Base-by-base conservation (phyloP, 53 echinoderm and acorn worm species). In the Henricia sp. region DNA sequence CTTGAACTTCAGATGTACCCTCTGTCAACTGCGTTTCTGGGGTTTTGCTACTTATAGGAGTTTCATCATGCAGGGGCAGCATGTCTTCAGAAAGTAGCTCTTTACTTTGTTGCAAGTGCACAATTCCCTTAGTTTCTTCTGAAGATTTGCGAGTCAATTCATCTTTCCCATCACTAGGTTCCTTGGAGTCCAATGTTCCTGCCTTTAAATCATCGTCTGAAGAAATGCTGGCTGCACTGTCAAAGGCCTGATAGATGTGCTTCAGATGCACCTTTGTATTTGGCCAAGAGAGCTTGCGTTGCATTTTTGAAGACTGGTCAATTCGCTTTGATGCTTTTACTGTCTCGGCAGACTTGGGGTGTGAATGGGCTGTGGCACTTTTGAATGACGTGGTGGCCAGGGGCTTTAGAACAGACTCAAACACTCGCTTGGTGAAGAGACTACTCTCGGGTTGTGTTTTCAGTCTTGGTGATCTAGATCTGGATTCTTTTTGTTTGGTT, bases 231-330 rank as follows among this genome's bases (percentile, higher is more conserved):
- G 14, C 70, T 3, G 39, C 14, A 64, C 28, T 11, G 35, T 63
- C 63, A 46, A 80, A 80, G 3, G 80, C 80, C 21, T 64, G 32
- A 44, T 80, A 50, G 48, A 80, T 80, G 64, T 80, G 80, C 4
- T 80, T 64, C 63, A 80, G 50, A 38, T 33, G 80, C 46, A 80
- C 80, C 33, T 80, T 80, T 28, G 63, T 35, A 19, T 28, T 21
- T 48, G 80, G 50, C 80, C 80, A 44, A 30, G 80, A 64, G 26
- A 35, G 10, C 80, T 44, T 62, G 34, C 48, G 36, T 14, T 80
- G 80, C 57, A 30, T 13, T 10, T 62, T 46, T 60, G 23, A 32
- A 16, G 37, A 24, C 50, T 44, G 80, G 21, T 80, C 73, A 52
- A 23, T n/a, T 10, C 48, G 30, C 48, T 24, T 63, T 40, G 27